Evolutionary conservation across 2,797 vertebrate genomes (phyloP).

Genomic region (Hemitrygon akajei): DNA sequence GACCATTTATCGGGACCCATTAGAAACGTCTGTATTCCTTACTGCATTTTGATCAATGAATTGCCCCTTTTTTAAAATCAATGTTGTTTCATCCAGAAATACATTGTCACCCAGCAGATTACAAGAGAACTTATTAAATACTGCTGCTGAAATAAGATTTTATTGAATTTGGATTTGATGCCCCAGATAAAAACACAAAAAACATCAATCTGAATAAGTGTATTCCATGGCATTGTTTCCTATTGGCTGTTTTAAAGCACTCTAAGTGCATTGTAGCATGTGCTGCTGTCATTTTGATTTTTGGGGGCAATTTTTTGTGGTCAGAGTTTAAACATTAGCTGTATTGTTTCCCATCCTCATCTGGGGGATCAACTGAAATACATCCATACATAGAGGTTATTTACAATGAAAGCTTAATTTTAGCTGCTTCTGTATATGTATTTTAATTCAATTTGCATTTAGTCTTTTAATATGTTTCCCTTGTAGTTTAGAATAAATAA

Average conservation of each 20-base stretch:
- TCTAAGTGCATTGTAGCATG: not conserved
- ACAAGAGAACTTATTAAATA: not conserved
- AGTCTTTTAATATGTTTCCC: not conserved
- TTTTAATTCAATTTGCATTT: not conserved
- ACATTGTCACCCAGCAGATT: not conserved
- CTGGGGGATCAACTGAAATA: not conserved
- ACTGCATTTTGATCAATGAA: not conserved
- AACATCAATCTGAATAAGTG: not conserved
- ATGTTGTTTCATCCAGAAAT: not conserved
- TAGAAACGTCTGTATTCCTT: not conserved
- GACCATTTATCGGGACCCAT: not conserved
- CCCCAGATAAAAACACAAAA: not conserved
- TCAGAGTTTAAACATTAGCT: not conserved
- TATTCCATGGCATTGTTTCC: not conserved
- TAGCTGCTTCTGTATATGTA: not conserved
- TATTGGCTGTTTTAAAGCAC: not conserved
- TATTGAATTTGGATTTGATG: constrained; percentile 29
- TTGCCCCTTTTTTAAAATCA: not conserved
- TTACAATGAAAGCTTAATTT: not conserved
- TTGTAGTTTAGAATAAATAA: not conserved
- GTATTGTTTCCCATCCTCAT: not conserved
- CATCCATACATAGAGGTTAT: not conserved
- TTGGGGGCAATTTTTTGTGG: not conserved
- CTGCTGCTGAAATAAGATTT: not conserved
- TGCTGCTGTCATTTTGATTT: not conserved